phyloP scores from a whole-genome alignment of 2,888 invertebrate species.

The Campaea margaritaria region DNA sequence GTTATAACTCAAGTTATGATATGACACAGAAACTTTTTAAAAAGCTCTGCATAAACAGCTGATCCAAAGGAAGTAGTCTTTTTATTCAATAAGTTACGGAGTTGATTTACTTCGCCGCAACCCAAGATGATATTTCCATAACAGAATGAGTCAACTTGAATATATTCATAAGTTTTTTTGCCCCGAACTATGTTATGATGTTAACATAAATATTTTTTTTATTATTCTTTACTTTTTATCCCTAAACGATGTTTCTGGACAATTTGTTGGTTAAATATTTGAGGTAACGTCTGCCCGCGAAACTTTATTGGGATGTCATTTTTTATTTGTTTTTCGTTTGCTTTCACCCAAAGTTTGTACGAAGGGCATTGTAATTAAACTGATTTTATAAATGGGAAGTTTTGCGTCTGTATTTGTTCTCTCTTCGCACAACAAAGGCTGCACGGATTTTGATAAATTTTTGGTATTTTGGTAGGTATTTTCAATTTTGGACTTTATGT shows the following conservation, averaged over 20 bases:
- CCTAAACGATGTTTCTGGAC: constrained; percentile 11
- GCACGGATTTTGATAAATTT: too few species aligned
- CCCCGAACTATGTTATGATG: constrained; percentile 26
- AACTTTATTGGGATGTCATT: too few species aligned
- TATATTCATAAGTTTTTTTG: constrained; percentile 41
- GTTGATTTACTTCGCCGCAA: constrained; percentile 32
- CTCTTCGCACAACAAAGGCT: too few species aligned
- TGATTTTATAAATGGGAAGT: too few species aligned
- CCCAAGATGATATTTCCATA: constrained; percentile 39
- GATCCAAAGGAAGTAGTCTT: constrained; percentile 15
- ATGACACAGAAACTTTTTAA: too few species aligned
- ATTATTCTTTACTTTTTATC: constrained; percentile 24
- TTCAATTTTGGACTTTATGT: too few species aligned
- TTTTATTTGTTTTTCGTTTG: too few species aligned
- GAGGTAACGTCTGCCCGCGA: background rate
- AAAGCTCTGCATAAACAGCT: constrained; percentile 7
- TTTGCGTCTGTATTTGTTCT: too few species aligned
- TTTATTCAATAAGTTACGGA: constrained; percentile 36
- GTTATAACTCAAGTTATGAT: too few species aligned
- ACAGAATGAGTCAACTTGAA: constrained; percentile 36
- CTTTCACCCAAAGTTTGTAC: too few species aligned
- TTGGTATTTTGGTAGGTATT: too few species aligned
- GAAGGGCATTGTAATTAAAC: too few species aligned
- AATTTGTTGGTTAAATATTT: background rate
- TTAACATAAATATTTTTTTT: constrained; percentile 27